These are phyloP conservation scores for Acrossocheilus wenchowensis DNA, from an alignment of 2,797 vertebrate species.

Conservation along the genomic window DNA sequence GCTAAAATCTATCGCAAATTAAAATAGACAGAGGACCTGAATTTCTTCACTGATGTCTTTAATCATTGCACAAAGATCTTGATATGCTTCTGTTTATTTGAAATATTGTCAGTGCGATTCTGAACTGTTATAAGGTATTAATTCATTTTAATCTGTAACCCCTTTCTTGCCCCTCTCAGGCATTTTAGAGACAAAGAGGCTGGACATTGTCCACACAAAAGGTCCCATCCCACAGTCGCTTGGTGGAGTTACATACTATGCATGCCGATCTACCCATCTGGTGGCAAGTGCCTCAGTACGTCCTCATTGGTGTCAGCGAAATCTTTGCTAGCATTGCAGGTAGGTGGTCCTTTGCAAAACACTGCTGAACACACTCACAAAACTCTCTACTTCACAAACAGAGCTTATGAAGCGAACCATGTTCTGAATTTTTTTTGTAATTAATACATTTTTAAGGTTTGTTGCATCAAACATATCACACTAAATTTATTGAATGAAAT, in stretches of 20 bases:
- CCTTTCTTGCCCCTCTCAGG: slow-evolving; percentile 72
- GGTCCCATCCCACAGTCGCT: slow-evolving; percentile 87
- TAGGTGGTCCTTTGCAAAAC: slow-evolving; percentile 65
- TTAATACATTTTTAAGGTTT: background rate
- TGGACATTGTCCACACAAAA: slow-evolving; percentile 83
- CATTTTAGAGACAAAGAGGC: slow-evolving; percentile 93
- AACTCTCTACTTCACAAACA: background rate
- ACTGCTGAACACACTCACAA: background rate
- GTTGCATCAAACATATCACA: background rate
- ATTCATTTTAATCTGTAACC: slow-evolving; percentile 1
- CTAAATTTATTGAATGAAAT: background rate
- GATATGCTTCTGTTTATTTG: background rate
- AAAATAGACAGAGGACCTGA: background rate
- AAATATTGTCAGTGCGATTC: background rate
- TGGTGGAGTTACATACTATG: slow-evolving; percentile 85
- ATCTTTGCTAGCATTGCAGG: slow-evolving; percentile 98
- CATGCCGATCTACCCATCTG: slow-evolving; percentile 92
- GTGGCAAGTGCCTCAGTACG: slow-evolving; percentile 98
- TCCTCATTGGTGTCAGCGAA: slow-evolving; percentile 97
- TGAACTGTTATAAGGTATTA: background rate
- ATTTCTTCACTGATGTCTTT: background rate
- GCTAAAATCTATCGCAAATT: background rate
- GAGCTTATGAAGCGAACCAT: background rate
- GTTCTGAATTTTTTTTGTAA: background rate
- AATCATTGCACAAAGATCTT: too few species aligned